These are phyloP conservation scores for Andrena camellia DNA, from an alignment of 2,888 invertebrate genomes.

Conservation along the genomic window DNA sequence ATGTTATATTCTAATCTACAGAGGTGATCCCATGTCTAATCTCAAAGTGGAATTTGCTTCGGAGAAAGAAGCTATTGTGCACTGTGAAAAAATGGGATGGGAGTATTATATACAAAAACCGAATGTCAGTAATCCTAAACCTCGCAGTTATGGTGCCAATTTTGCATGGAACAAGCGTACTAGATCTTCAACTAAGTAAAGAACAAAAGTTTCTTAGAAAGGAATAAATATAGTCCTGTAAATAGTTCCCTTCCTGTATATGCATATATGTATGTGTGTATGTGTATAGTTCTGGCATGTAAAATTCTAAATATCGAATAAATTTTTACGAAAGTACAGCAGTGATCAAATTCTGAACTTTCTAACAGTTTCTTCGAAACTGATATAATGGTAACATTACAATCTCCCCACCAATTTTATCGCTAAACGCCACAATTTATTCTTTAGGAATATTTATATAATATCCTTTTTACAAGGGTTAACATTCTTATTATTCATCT, in stretches of 20 bases:
- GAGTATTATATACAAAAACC: conserved; percentile 94
- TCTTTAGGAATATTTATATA: conserved; percentile 79
- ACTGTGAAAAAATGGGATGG: conserved; percentile 98
- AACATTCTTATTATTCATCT: conserved; percentile 62
- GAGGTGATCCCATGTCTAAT: conserved; percentile 98
- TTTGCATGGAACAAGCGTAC: conserved; percentile 98
- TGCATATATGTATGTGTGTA: conserved; percentile 15
- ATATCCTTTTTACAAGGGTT: conserved; percentile 75
- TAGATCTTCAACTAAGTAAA: conserved; percentile 97
- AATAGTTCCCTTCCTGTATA: conserved; percentile 7
- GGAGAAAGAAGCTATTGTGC: conserved; percentile 95
- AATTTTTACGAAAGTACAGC: conserved; percentile 16
- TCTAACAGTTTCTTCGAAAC: neutral
- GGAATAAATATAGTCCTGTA: conserved; percentile 33
- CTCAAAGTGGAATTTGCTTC: conserved; percentile 92
- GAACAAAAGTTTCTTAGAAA: neutral
- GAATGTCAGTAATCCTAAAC: conserved; percentile 89
- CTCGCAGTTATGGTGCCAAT: conserved; percentile 97
- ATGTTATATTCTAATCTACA: conserved; percentile 78
- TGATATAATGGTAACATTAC: conserved; percentile 10
- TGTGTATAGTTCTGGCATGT: conserved; percentile 29
- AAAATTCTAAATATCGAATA: conserved; percentile 24
- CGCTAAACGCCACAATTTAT: conserved; percentile 80
- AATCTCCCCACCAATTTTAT: conserved; percentile 51
- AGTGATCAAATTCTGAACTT: neutral